These are phyloP conservation scores for Hyphantria cunea DNA, from an alignment of 1,140 invertebrate species.

Conservation along the genomic window DNA sequence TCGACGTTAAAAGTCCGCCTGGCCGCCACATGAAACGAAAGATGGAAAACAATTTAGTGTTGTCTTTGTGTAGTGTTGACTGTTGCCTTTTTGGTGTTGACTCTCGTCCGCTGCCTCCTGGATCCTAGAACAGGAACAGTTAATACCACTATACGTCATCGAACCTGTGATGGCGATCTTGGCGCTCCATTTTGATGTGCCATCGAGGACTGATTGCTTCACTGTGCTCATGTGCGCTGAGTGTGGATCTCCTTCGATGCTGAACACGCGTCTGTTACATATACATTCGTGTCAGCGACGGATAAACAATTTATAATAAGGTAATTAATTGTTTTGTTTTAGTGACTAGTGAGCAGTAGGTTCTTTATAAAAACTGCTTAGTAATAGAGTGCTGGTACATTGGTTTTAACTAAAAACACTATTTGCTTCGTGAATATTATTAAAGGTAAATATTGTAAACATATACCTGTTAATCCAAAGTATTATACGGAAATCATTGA, in stretches of 20 bases:
- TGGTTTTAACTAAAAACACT: not conserved
- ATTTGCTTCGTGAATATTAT: slow-evolving; percentile 1
- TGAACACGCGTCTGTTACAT: slow-evolving; percentile 94
- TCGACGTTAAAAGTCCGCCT: slow-evolving; percentile 98
- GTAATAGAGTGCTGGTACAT: slow-evolving; percentile 14
- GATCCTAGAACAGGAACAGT: slow-evolving; percentile 41
- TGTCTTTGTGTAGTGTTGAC: slow-evolving; percentile 49
- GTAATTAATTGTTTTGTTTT: slow-evolving; percentile 7
- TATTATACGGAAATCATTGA: slow-evolving; percentile 16
- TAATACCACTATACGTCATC: slow-evolving; percentile 79
- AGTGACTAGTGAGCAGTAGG: slow-evolving; percentile 7
- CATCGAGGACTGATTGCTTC: slow-evolving; percentile 99
- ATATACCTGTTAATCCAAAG: slow-evolving; percentile 19
- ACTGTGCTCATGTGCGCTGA: slow-evolving; percentile 98
- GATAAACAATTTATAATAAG: slow-evolving; percentile 17
- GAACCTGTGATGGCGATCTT: slow-evolving; percentile 99
- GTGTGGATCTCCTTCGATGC: slow-evolving; percentile 96
- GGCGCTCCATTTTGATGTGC: slow-evolving; percentile 99
- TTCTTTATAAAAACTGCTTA: slow-evolving; percentile 1
- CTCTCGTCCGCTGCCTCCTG: slow-evolving; percentile 12
- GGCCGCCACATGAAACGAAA: slow-evolving; percentile 82
- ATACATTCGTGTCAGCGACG: slow-evolving; percentile 63
- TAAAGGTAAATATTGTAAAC: slow-evolving; percentile 1
- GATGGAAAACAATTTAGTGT: slow-evolving; percentile 67
- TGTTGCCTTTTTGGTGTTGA: slow-evolving; percentile 17